Evolutionary conservation across 2,113 vertebrate genomes (phyloP), one percentile per base, ranked within the genome.

Genomic region (Heteronetta atricapilla): DNA sequence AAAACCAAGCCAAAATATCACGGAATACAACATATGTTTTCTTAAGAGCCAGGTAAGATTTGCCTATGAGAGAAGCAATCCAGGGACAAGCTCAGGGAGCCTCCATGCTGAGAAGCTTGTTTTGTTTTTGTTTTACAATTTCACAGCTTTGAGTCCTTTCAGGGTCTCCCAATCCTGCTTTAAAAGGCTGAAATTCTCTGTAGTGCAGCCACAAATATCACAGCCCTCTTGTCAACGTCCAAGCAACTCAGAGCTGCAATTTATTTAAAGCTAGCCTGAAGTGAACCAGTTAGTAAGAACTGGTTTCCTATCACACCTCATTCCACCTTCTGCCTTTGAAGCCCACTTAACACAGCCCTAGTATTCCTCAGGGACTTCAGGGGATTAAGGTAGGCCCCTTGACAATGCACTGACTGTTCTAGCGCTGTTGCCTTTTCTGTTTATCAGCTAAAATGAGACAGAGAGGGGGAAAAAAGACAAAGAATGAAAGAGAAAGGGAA

Each of bases 231-330:
- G 91, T 96, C 94, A 96, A 88, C 0, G 72, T 94, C 93, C 53
- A 73, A n/a, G 81, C 86, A 90, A 85, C 62, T 97, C 94, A 96
- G 93, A 15, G 29, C 78, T 92, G 81, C 82, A 88, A 92, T 97
- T 97, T 97, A 95, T 95, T 85, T 95, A 93, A 97, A 97, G 95
- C 77, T 97, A 93, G 93, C 91, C 96, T 90, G 93, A 96, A 97
- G 96, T 95, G 93, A 97, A 96, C 93, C 91, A 84, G 94, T 97
- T 95, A 96, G 97, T 85, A 95, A 96, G 96, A 96, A 90, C 95
- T 96, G 82, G 92, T 75, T 97, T 96, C 94, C 92, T 88, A 96
- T 95, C 96, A 96, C 76, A 92, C 94, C 89, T 95, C 92, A 96
- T 96, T 96, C 96, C 23, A 60, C 72, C 90, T 95, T 74, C 52